Conservation (phyloP, 2,797 vertebrate genomes). For the Epinephelus malabaricus region DNA sequence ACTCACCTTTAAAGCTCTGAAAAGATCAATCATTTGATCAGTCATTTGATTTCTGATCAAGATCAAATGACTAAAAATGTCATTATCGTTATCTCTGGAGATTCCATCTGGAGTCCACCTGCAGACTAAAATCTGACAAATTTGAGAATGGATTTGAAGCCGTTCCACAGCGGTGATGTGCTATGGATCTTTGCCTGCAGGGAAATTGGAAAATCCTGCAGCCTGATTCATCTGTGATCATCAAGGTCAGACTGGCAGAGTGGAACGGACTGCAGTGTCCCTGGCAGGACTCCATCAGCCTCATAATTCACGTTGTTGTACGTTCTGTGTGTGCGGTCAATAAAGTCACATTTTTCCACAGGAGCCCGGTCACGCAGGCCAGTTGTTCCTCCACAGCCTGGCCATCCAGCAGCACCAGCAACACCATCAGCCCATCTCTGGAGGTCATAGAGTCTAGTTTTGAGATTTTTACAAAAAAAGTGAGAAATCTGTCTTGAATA, state of each 20-base stretch:
- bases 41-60: too few species aligned
- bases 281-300: constrained; percentile 37
- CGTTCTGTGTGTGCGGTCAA: constrained; percentile 39
- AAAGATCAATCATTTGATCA: too few species aligned
- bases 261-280: constrained; percentile 35
- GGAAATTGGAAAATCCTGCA: constrained; percentile 18
- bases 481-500: background rate
- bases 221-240: constrained; percentile 19
- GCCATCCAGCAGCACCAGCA: background rate
- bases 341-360: constrained; percentile 49
- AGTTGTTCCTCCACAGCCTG: background rate
- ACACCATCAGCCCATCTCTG: background rate
- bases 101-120: background rate
- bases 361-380: constrained; percentile 5
- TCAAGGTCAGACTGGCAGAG: constrained; percentile 36
- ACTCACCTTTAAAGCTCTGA: background rate
- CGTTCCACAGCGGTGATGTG: constrained; percentile 2
- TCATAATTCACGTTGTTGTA: background rate
- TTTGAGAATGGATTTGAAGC: constrained; percentile 6
- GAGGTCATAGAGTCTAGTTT: background rate
- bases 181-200: constrained; percentile 43
- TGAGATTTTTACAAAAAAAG: background rate
- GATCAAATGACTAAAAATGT: background rate
- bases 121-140: background rate
- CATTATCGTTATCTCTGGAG: too few species aligned